These are phyloP conservation scores for Eutolmus rufibarbis DNA, from an alignment of 2,888 invertebrate genomes.

Conservation along the genomic window DNA sequence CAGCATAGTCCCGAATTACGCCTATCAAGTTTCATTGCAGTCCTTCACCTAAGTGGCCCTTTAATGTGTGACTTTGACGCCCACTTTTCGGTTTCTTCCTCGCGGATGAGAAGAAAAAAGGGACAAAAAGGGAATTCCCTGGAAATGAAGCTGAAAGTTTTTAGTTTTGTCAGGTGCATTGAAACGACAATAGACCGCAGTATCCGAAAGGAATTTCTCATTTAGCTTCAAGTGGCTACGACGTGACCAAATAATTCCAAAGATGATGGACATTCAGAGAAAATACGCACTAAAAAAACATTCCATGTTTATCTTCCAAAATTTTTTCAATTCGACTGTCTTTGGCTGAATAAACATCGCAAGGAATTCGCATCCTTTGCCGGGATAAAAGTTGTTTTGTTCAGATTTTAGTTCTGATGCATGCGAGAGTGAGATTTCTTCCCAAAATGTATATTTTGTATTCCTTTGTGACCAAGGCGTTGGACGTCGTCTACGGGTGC, in stretches of 20 bases:
- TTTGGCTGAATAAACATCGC: conserved; percentile 17
- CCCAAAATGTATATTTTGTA: not conserved
- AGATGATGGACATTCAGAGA: not conserved
- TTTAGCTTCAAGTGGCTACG: not conserved
- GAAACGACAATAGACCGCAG: not conserved
- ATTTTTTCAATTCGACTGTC: conserved; percentile 1
- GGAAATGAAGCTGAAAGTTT: conserved; percentile 2
- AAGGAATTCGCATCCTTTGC: conserved; percentile 21
- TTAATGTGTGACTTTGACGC: conserved; percentile 24
- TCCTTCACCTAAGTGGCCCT: not conserved
- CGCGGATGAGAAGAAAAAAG: not conserved
- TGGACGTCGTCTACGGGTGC: not conserved
- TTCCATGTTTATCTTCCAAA: conserved; percentile 5
- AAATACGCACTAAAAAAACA: conserved; percentile 16
- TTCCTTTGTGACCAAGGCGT: not conserved
- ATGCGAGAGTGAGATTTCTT: not conserved
- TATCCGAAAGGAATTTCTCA: not conserved
- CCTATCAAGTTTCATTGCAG: conserved; percentile 10
- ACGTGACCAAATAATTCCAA: not conserved
- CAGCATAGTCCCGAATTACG: conserved; percentile 1
- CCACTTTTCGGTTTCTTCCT: not conserved
- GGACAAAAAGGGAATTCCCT: not conserved
- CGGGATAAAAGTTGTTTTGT: not conserved
- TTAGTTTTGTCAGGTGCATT: conserved; percentile 27
- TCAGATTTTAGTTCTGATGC: not conserved